Evolutionary conservation across 2,888 invertebrate genomes (phyloP).

Genomic region (Drosophila rubida): DNA sequence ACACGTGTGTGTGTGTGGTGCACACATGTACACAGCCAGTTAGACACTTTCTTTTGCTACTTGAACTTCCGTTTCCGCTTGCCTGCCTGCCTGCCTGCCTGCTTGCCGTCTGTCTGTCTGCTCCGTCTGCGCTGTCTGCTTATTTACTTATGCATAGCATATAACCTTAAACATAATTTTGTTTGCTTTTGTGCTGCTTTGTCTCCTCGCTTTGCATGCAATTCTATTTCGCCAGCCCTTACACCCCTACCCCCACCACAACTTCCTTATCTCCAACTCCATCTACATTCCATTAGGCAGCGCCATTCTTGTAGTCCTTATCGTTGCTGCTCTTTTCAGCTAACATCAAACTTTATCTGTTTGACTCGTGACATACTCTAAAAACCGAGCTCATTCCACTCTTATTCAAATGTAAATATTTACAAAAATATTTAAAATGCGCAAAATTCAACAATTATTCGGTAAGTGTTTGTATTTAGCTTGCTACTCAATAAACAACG

Average conservation of each 20-base stretch:
- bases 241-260: no score
- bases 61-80: constrained; percentile 75
- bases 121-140: constrained; percentile 56
- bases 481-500: background rate
- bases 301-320: constrained; percentile 20
- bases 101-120: constrained; percentile 31
- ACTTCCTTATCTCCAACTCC: background rate
- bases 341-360: constrained; percentile 58
- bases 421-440: background rate
- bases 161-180: constrained; percentile 80
- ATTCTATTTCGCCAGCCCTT: constrained; percentile 42
- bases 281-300: constrained; percentile 11
- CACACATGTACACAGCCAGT: constrained; percentile 61
- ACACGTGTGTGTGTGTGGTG: constrained; percentile 11
- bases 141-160: constrained; percentile 79
- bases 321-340: constrained; percentile 42
- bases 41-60: constrained; percentile 78
- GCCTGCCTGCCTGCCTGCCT: constrained; percentile 31
- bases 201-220: constrained; percentile 59
- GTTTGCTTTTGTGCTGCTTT: constrained; percentile 71
- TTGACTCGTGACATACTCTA: constrained; percentile 55
- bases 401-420: background rate
- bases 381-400: background rate
- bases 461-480: background rate
- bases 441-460: background rate